phyloP scores from a whole-genome alignment of 2,113 vertebrate species.

The Xenopus borealis region DNA sequence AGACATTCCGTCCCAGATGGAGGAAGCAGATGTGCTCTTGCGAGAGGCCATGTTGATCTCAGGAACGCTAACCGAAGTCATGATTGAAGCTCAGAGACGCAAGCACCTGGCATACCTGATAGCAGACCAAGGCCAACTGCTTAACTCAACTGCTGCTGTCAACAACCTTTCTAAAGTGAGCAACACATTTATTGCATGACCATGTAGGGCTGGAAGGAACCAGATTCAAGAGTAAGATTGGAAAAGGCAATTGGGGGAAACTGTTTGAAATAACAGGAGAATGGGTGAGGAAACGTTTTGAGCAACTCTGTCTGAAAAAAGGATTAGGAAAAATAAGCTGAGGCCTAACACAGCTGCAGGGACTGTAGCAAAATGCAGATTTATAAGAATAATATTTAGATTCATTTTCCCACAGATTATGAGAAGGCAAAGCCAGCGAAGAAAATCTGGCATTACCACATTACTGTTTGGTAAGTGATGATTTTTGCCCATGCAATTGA shows the following conservation, averaged over 20 bases:
- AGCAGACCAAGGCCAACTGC: slow-evolving; percentile 89
- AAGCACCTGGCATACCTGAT: slow-evolving; percentile 96
- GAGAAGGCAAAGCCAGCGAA: slow-evolving; percentile 84
- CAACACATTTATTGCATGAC: background rate
- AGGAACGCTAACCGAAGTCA: slow-evolving; percentile 79
- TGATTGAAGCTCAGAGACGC: slow-evolving; percentile 85
- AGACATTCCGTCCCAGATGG: slow-evolving; percentile 88
- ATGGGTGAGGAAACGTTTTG: too few species aligned
- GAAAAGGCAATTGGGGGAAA: too few species aligned
- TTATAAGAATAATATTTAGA: too few species aligned
- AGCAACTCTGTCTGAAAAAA: too few species aligned
- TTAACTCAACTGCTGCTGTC: slow-evolving; percentile 69
- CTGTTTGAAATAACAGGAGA: too few species aligned
- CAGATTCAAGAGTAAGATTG: too few species aligned
- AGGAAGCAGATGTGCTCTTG: slow-evolving; percentile 75
- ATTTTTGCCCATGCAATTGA: background rate
- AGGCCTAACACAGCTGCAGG: too few species aligned
- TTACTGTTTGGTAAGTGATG: slow-evolving; percentile 69
- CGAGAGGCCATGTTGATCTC: slow-evolving; percentile 85
- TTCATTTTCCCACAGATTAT: slow-evolving; percentile 69
- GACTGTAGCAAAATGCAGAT: too few species aligned
- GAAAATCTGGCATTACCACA: slow-evolving; percentile 86
- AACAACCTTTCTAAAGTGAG: slow-evolving; percentile 83
- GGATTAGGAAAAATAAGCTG: too few species aligned
- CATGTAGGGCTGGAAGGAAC: too few species aligned